A percentile compares a stretch with the other conserved stretches of the same genome.
Conservation (phyloP, 2,888 invertebrate genomes). For the Orchesella flavescens region DNA sequence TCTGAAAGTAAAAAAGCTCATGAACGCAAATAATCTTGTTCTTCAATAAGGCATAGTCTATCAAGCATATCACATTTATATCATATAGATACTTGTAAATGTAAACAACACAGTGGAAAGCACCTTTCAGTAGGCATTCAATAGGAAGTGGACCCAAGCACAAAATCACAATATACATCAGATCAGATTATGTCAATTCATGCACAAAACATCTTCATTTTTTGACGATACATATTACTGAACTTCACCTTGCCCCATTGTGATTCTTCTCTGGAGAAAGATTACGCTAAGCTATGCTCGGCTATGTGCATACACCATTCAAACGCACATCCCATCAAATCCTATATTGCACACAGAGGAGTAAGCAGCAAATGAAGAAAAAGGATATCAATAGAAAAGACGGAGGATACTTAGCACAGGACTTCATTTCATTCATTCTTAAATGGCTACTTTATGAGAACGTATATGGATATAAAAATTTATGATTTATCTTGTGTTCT, state of each 20-base stretch:
- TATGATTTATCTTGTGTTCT: neutral
- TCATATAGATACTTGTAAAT: neutral
- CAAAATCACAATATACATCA: neutral
- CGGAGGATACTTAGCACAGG: neutral
- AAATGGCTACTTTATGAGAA: neutral
- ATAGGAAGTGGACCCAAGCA: neutral
- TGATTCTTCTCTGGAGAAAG: neutral
- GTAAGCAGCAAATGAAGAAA: too few relatives aligned
- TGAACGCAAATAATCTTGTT: too few relatives aligned
- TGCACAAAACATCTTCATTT: conserved; percentile 30
- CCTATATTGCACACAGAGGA: too few relatives aligned
- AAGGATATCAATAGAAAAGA: conserved; percentile 25
- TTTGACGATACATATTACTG: conserved; percentile 43
- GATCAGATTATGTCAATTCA: conserved; percentile 29
- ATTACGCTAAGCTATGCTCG: neutral
- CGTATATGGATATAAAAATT: neutral
- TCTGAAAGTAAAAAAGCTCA: too few relatives aligned
- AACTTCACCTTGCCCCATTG: conserved; percentile 22
- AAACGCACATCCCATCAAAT: neutral
- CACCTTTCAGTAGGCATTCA: neutral
- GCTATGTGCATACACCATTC: too few relatives aligned
- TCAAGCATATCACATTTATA: neutral
- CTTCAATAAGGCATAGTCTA: too few relatives aligned
- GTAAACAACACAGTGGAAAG: neutral
- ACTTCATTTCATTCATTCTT: neutral